A percentile compares a stretch with the other conserved stretches of the same genome.
Evolutionary conservation across 2,888 invertebrate species (phyloP).

Genomic region (Sinhomidia bicolor): DNA sequence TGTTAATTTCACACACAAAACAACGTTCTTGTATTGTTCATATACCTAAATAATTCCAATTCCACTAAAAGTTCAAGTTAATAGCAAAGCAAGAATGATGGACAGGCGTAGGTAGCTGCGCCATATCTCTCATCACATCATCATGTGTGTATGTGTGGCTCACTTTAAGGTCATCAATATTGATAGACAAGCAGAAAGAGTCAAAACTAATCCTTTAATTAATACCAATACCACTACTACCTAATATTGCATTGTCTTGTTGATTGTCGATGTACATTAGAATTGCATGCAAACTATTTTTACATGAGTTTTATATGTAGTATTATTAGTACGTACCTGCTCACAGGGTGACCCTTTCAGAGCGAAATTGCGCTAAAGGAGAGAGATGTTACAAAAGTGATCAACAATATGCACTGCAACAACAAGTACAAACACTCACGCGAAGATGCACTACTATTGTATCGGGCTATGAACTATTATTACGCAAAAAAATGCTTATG

Average conservation of each 20-base stretch:
- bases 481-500: constrained; percentile 2
- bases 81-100: background rate
- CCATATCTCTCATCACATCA: background rate
- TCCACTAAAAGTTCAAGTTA: background rate
- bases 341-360: constrained; percentile 30
- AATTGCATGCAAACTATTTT: background rate
- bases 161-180: background rate
- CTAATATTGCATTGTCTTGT: constrained; percentile 1
- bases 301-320: background rate
- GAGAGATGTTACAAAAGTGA: constrained; percentile 29
- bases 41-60: background rate
- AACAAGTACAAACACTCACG: background rate
- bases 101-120: background rate
- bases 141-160: background rate
- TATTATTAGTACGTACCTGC: constrained; percentile 20
- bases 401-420: background rate
- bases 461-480: background rate
- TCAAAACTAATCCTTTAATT: background rate
- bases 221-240: background rate
- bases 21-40: background rate
- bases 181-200: background rate
- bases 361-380: background rate
- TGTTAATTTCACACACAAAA: background rate
- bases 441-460: background rate
- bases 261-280: background rate